Evolutionary conservation across 1,140 invertebrate genomes (phyloP), one percentile per base, ranked within the genome.

Genomic region (Megalopta genalis): DNA sequence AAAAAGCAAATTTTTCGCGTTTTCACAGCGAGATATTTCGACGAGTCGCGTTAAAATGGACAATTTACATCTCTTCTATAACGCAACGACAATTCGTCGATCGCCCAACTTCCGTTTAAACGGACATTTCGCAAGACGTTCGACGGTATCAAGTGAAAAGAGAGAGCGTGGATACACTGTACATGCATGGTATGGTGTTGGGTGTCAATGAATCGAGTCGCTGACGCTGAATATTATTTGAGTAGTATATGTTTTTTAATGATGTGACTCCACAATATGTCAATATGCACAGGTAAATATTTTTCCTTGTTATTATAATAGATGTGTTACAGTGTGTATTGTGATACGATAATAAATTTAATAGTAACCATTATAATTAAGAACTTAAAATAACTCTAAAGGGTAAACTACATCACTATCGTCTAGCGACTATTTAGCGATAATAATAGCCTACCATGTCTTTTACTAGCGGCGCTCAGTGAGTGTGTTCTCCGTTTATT

Each of bases 301-400:
- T 72, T 87, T 91, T 72, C 87, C 68, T 78, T 92, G 89, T 93
- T 91, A 92, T 92, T 78, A 78, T 92, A 92, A 91, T 92, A 88
- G 86, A 85, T 88, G 91, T 93, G 91, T 93, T 93, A 93, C 92
- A 93, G 92, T 93, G 92, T 93, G 90, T 92, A 86, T 88, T 92
- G 90, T 91, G 90, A 90, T 90, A 90, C 87, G 90, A 91, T 88
- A 89, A 87, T 90, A 88, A 86, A 88, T 89, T 87, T 89, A 78
- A 87, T 88, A 88, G 85, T 87, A 88, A 88, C 88, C 90, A 72
- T 80, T 88, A 91, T 91, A 91, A 89, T 88, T 86, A 88, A 85
- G 86, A 88, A 89, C 85, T 88, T 89, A 88, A 89, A 86, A 86
- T 88, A 89, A 87, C 80, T 88, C 87, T 88, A 88, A 84, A 80